Conservation (phyloP, 2,113 vertebrate genomes). For the Gorilla gorilla region DNA sequence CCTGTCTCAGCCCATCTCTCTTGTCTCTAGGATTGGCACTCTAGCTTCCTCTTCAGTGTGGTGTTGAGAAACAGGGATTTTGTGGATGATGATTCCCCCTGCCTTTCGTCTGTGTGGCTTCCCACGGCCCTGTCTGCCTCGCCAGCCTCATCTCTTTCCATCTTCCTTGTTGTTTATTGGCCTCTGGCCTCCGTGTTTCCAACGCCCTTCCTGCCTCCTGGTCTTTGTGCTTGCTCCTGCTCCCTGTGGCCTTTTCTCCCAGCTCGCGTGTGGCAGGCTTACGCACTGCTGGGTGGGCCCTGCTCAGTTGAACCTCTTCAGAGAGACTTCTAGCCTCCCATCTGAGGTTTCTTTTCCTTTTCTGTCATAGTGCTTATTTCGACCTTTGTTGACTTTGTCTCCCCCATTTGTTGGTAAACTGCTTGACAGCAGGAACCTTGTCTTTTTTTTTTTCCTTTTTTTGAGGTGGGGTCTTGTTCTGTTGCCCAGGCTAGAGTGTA, state of each 20-base stretch:
- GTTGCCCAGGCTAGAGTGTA: no score
- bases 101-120: not conserved
- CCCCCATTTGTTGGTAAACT: not conserved
- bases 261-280: not conserved
- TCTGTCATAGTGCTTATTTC: not conserved
- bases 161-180: not conserved
- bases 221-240: not conserved
- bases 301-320: not conserved
- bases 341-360: not conserved
- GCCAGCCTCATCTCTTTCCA: not conserved
- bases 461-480: no score
- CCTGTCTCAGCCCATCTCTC: not conserved
- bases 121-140: not conserved
- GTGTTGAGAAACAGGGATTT: not conserved
- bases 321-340: not conserved
- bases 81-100: no score
- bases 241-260: no score
- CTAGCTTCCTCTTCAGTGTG: not conserved
- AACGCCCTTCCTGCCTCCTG: not conserved
- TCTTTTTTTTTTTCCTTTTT: not conserved
- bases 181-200: not conserved
- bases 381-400: not conserved
- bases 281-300: not conserved
- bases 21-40: no score
- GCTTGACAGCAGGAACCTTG: not conserved